A percentile compares a stretch with the other conserved stretches of the same genome.
Evolutionary conservation across 2,888 invertebrate genomes (phyloP).

Genomic region (Theristus sp.): DNA sequence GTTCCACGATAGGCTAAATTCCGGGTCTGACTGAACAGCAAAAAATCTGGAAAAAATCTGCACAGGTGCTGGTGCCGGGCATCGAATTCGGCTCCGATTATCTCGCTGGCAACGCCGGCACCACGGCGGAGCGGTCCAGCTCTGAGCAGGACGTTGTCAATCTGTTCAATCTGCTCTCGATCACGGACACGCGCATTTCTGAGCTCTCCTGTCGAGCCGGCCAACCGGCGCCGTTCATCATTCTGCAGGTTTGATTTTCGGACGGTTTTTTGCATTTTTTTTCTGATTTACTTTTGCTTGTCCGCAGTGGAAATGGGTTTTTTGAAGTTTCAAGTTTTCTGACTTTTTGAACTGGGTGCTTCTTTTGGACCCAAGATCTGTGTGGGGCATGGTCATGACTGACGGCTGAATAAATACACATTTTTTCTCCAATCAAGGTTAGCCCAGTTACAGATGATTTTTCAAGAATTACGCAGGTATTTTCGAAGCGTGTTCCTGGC

Average conservation of each 20-base stretch:
- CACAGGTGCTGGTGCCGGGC: conserved; percentile 14
- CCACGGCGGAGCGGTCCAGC: not conserved
- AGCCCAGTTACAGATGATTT: not conserved
- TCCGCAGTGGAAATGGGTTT: too few species aligned
- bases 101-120: not conserved
- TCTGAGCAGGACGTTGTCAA: not conserved
- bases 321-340: too few species aligned
- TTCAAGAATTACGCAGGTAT: not conserved
- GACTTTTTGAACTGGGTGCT: too few species aligned
- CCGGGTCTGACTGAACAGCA: too few species aligned
- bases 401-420: too few species aligned
- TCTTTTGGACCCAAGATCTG: too few species aligned
- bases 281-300: not conserved
- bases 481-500: too few species aligned
- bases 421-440: too few species aligned
- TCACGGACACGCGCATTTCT: conserved; percentile 77
- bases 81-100: conserved; percentile 11
- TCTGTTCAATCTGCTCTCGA: conserved; percentile 57
- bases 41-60: too few species aligned
- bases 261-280: not conserved
- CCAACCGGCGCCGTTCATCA: conserved; percentile 81
- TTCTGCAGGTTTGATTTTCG: conserved; percentile 71
- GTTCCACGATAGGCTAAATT: too few species aligned
- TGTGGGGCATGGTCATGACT: too few species aligned
- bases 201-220: conserved; percentile 90